phyloP scores from a whole-genome alignment of 2,888 invertebrate genomes.

The Calliopum simillimum region DNA sequence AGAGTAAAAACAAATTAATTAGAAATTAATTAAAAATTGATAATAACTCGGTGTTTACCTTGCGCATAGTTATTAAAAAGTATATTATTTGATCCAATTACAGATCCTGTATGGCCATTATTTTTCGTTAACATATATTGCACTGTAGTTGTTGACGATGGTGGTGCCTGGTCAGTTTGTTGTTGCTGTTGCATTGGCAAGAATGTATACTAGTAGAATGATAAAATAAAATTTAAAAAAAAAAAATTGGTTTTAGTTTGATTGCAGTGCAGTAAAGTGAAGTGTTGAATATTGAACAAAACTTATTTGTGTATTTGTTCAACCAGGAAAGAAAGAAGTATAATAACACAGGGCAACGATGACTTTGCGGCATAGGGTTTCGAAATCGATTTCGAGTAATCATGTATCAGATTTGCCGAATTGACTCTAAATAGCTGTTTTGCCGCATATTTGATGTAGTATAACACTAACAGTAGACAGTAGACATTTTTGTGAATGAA shows the following conservation, averaged over 20 bases:
- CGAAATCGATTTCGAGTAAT: no score
- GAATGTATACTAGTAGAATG: constrained; percentile 38
- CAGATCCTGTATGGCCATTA: constrained; percentile 50
- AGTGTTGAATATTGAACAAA: no score
- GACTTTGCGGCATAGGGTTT: no score
- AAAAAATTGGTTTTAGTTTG: neutral
- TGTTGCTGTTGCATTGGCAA: constrained; percentile 51
- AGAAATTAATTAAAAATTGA: neutral
- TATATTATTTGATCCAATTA: constrained; percentile 51
- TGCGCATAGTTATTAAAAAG: constrained; percentile 55
- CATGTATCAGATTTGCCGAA: no score
- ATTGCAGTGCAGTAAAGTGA: neutral
- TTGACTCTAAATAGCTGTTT: no score
- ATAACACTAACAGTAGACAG: no score
- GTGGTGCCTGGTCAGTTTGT: constrained; percentile 44
- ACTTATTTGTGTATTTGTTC: no score
- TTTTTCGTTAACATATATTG: constrained; percentile 64
- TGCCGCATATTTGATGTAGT: no score
- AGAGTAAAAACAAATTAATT: no score
- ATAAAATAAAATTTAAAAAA: constrained; percentile 2
- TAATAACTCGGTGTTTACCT: constrained; percentile 34
- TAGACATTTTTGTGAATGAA: no score
- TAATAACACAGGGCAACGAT: no score
- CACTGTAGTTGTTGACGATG: constrained; percentile 51
- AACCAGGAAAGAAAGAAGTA: no score